Evolutionary conservation across 1,140 invertebrate species (phyloP), one percentile per base, ranked within the genome.

Genomic region (Anthonomus grandis): DNA sequence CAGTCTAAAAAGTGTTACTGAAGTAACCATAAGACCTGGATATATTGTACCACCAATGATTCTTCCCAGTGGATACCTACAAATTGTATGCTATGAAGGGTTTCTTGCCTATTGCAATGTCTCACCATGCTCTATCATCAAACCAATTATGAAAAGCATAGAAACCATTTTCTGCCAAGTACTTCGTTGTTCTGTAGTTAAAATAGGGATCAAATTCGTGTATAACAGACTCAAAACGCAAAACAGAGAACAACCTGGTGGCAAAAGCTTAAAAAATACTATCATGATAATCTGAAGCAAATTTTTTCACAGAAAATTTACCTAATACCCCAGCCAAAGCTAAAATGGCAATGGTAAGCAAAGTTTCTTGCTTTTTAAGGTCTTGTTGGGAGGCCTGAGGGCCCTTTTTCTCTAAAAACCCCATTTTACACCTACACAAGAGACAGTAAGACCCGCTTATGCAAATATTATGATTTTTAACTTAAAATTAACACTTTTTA

Each of bases 171-270:
- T 98, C 94, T 3, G 93, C 84, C 47, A 98, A 77, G 74, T 86
- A 98, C 63, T 92, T 86, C 9, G 96, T 98, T 27, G 95, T 97
- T 66, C 96, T 83, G 74, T 98, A 98, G 78, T 98, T 98, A 72
- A 98, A 98, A 72, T 98, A 98, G 1, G 95, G 95, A 87, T 98
- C 95, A 78, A 98, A 98, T 76, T 98, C 95, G 78, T 98, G 95
- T 67, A 98, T 98, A 4, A 98, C 94, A 75, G 92, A 95, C 75
- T 98, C 95, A 76, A 95, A 98, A 39, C 94, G 81, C 47, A 98
- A 75, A n/a, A 98, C 95, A 17, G 95, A 97, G 74, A 97, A 98
- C 13, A 98, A 75, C 52, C 95, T 82, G 13, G 91, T 95, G 23
- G 91, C 92, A 81, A 98, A 98, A 34, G 95, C 95, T 97, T 85